These are phyloP conservation scores for Thaumetopoea pityocampa DNA, from an alignment of 1,140 invertebrate species.

Conservation along the genomic window DNA sequence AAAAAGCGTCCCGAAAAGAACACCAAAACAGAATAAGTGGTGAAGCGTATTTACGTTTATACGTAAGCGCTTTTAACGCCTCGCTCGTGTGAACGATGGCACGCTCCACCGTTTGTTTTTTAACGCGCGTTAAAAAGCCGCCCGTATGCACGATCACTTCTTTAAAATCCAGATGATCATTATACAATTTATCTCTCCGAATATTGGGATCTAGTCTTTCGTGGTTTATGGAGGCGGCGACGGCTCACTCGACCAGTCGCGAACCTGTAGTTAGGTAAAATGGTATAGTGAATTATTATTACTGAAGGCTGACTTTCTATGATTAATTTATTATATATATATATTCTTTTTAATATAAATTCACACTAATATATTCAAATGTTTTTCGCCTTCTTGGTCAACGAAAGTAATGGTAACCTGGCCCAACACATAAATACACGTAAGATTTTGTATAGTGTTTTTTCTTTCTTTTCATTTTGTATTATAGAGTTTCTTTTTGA, in stretches of 20 bases:
- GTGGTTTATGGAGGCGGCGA: constrained; percentile 4
- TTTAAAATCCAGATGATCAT: too few relatives aligned
- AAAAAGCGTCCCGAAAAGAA: too few relatives aligned
- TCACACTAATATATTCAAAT: constrained; percentile 6
- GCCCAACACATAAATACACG: constrained; percentile 12
- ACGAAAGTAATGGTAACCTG: constrained; percentile 10
- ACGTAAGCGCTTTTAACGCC: too few relatives aligned
- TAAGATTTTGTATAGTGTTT: constrained; percentile 33
- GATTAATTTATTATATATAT: constrained; percentile 26
- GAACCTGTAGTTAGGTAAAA: constrained; percentile 27
- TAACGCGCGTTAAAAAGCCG: too few relatives aligned
- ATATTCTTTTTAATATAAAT: constrained; percentile 17
- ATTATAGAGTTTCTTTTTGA: constrained; percentile 43
- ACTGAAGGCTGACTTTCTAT: constrained; percentile 54
- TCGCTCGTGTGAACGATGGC: too few relatives aligned
- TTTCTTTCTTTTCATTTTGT: constrained; percentile 43
- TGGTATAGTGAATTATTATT: constrained; percentile 36
- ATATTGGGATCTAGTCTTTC: constrained; percentile 25
- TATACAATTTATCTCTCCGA: too few relatives aligned
- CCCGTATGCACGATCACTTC: too few relatives aligned
- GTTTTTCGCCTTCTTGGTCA: constrained; percentile 6
- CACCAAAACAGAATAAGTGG: too few relatives aligned
- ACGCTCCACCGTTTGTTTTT: too few relatives aligned
- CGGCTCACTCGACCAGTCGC: constrained; percentile 2
- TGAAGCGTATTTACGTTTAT: too few relatives aligned